Evolutionary conservation across 2,888 invertebrate genomes (phyloP).

Genomic region (Lysandra coridon): DNA sequence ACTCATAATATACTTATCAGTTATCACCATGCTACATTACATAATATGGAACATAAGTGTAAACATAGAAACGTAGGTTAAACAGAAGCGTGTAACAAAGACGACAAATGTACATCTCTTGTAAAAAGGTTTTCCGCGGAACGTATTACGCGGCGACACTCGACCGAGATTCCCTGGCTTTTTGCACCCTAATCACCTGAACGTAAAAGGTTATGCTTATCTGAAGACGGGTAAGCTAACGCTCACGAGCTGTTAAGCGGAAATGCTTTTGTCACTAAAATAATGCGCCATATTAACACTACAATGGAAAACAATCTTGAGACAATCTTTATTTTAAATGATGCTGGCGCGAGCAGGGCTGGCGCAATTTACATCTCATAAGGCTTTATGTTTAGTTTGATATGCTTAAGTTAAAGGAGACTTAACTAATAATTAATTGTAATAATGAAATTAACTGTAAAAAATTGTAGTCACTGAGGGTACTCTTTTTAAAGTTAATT

Average conservation of each 20-base stretch:
- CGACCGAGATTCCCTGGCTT: slow-evolving; percentile 18
- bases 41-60: too few species aligned
- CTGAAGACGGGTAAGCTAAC: background rate
- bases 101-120: slow-evolving; percentile 8
- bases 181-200: slow-evolving; percentile 25
- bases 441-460: background rate
- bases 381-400: background rate
- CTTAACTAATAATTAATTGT: background rate
- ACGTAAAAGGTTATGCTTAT: slow-evolving; percentile 26
- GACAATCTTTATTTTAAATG: background rate
- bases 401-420: background rate
- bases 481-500: too few species aligned
- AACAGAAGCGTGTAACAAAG: background rate
- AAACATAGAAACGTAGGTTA: background rate
- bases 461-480: background rate
- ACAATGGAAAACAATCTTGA: slow-evolving; percentile 27
- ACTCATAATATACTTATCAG: too few species aligned
- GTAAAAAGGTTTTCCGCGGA: background rate
- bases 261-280: slow-evolving; percentile 20
- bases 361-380: background rate
- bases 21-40: too few species aligned
- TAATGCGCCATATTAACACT: slow-evolving; percentile 24
- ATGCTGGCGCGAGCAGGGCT: background rate
- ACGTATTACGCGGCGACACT: slow-evolving; percentile 7
- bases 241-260: slow-evolving; percentile 26